phyloP scores from a whole-genome alignment of 2,888 invertebrate species.

The Calliphora vomitoria region DNA sequence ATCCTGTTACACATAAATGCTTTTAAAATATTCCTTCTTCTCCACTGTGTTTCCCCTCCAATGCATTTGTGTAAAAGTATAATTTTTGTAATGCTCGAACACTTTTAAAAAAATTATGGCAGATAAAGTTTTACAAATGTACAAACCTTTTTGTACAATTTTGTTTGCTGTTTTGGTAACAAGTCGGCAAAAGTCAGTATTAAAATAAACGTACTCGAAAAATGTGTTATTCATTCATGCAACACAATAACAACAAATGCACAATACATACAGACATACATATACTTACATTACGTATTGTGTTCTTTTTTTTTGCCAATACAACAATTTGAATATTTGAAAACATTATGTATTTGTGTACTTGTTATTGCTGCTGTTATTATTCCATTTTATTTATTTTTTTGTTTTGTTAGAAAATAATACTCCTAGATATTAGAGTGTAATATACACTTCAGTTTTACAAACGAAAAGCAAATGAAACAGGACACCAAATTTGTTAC shows the following conservation, averaged over 20 bases:
- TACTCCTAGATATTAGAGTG: slow-evolving; percentile 38
- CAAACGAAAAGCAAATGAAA: slow-evolving; percentile 51
- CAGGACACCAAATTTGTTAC: slow-evolving; percentile 24
- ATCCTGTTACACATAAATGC: slow-evolving; percentile 57
- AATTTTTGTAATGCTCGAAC: slow-evolving; percentile 46
- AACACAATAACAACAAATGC: slow-evolving; percentile 15
- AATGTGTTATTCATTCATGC: neutral
- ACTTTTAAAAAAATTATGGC: slow-evolving; percentile 54
- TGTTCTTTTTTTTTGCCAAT: slow-evolving; percentile 29
- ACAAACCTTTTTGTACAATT: slow-evolving; percentile 15
- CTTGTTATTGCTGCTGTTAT: slow-evolving; percentile 19
- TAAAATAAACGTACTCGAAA: slow-evolving; percentile 25
- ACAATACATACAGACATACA: slow-evolving; percentile 6
- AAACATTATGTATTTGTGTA: slow-evolving; percentile 44
- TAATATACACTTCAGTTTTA: slow-evolving; percentile 50
- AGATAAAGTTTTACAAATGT: slow-evolving; percentile 63
- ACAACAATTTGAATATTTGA: slow-evolving; percentile 59
- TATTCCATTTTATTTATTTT: slow-evolving; percentile 9
- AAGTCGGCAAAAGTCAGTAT: slow-evolving; percentile 53
- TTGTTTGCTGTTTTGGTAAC: neutral
- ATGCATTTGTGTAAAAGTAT: slow-evolving; percentile 11
- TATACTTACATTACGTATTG: slow-evolving; percentile 6
- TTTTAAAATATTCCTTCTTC: slow-evolving; percentile 38
- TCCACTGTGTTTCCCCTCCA: neutral
- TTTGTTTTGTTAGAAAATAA: slow-evolving; percentile 36